Percentiles rank a stretch among this genome's conserved stretches.
Evolutionary conservation across 2,113 vertebrate genomes (phyloP).

Genomic region (Malaclemys terrapin): DNA sequence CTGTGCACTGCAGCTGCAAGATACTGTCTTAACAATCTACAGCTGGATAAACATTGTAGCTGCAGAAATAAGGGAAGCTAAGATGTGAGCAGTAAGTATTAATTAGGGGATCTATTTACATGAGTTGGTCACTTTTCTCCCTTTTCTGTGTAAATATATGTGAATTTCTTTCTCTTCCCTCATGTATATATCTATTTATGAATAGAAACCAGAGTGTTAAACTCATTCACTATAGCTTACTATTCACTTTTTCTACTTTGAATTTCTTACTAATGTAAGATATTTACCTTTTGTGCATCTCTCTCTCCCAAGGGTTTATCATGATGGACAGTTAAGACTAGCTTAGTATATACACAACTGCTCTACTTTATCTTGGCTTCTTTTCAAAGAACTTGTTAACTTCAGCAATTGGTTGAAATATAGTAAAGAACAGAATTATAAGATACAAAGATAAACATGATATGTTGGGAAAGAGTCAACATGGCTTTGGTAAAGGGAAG

Average conservation of each 20-base stretch:
- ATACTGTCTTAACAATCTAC: constrained; percentile 46
- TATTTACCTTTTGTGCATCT: not conserved
- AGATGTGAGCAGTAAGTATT: constrained; percentile 48
- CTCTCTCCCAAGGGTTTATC: no score
- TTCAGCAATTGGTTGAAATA: no score
- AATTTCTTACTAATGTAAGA: not conserved
- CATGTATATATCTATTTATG: not conserved
- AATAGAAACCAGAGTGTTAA: not conserved
- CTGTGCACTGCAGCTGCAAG: constrained; percentile 21
- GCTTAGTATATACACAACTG: no score
- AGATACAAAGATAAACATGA: no score
- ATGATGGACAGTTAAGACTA: no score
- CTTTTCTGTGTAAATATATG: not conserved
- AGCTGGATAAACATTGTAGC: constrained; percentile 54
- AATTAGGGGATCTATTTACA: constrained; percentile 22
- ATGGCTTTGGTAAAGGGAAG: no score
- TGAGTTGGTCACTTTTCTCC: constrained; percentile 9
- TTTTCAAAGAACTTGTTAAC: no score
- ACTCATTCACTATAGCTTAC: not conserved
- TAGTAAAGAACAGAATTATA: no score
- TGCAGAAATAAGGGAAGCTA: not conserved
- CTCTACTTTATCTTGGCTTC: no score
- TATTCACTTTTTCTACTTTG: not conserved
- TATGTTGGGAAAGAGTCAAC: no score
- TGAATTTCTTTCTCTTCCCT: constrained; percentile 21